Conservation (phyloP, 2,797 vertebrate genomes). For the Denticeps clupeoides region DNA sequence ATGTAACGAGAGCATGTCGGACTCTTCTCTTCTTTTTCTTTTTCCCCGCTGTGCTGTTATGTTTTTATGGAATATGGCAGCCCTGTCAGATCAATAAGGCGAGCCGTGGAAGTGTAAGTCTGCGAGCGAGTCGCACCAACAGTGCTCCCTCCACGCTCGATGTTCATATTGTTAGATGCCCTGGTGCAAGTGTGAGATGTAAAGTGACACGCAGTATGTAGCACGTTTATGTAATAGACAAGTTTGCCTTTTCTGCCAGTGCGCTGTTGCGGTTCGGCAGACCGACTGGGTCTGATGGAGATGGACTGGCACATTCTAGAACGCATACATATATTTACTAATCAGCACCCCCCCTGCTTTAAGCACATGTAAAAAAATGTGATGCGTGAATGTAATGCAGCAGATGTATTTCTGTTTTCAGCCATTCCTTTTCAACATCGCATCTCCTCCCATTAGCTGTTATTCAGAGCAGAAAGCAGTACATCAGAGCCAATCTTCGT, state of each 20-base stretch:
- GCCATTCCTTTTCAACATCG: not conserved
- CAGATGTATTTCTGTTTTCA: too few species aligned
- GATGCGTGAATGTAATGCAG: too few species aligned
- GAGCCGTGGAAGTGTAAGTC: constrained; percentile 17
- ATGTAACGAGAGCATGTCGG: constrained; percentile 20
- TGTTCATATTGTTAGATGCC: constrained; percentile 14
- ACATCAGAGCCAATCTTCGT: constrained; percentile 1
- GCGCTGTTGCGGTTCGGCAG: not conserved
- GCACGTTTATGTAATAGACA: constrained; percentile 25
- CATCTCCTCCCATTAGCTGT: constrained; percentile 7
- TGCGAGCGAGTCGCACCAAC: constrained; percentile 23
- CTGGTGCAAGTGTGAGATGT: constrained; percentile 9
- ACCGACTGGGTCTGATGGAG: too few species aligned
- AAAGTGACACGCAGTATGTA: constrained; percentile 15
- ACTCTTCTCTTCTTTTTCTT: too few species aligned
- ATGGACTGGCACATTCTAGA: too few species aligned
- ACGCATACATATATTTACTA: too few species aligned
- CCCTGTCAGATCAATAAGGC: constrained; percentile 34
- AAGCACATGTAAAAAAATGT: too few species aligned
- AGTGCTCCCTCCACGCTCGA: constrained; percentile 10
- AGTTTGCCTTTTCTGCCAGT: constrained; percentile 12
- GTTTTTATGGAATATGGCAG: constrained; percentile 36
- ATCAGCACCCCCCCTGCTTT: too few species aligned
- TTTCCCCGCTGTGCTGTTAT: too few species aligned
- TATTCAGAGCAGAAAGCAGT: not conserved